A percentile compares a stretch with the other conserved stretches of the same genome.
Conservation (phyloP, 2,888 invertebrate species). For the Brenthis ino region DNA sequence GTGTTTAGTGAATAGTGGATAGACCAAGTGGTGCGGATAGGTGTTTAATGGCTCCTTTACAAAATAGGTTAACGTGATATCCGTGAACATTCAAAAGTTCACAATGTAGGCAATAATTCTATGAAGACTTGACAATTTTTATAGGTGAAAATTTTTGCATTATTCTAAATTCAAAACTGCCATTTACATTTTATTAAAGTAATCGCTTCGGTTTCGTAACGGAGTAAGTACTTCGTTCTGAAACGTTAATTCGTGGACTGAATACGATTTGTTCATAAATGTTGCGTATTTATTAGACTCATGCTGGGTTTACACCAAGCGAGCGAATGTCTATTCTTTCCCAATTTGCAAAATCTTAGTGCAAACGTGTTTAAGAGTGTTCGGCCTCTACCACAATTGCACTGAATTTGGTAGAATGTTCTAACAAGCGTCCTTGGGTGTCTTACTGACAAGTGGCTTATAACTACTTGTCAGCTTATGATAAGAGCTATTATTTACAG, state of each 20-base stretch:
- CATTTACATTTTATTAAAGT: constrained; percentile 66
- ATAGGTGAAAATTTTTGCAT: constrained; percentile 72
- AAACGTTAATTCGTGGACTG: constrained; percentile 51
- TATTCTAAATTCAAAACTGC: constrained; percentile 70
- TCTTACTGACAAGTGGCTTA: too few species aligned
- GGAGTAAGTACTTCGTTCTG: constrained; percentile 39
- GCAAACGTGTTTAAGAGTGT: too few species aligned
- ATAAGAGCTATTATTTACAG: background rate
- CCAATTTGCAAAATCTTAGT: background rate
- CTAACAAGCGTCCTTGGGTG: background rate
- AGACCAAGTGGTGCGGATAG: constrained; percentile 74
- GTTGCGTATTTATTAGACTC: constrained; percentile 61
- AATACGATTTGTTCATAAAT: constrained; percentile 58
- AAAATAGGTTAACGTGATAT: constrained; percentile 51
- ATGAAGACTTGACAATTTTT: constrained; percentile 76
- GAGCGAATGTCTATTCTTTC: background rate
- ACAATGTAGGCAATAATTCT: constrained; percentile 73
- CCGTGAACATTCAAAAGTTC: constrained; percentile 47
- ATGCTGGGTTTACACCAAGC: constrained; percentile 13
- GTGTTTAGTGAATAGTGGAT: constrained; percentile 65
- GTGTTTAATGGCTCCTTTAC: constrained; percentile 35
- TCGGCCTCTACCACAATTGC: background rate
- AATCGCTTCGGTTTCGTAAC: constrained; percentile 48
- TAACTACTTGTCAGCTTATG: background rate
- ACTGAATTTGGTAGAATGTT: background rate